phyloP scores from a whole-genome alignment of 1,140 invertebrate genomes.

The Saccostrea cuccullata region DNA sequence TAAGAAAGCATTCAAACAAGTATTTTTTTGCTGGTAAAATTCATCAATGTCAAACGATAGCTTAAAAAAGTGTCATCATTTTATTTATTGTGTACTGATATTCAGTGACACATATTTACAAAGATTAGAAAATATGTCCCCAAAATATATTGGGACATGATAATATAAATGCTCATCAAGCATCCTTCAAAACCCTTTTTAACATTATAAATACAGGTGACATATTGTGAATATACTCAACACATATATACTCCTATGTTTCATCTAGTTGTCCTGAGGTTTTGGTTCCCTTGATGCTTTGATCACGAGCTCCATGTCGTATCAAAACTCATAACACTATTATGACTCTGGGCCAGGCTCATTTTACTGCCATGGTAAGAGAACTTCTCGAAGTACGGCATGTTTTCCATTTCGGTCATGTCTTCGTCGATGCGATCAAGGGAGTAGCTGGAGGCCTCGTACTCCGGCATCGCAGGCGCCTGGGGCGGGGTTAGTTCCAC shows the following conservation, averaged over 20 bases:
- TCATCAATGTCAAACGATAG: no score
- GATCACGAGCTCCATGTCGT: constrained; percentile 68
- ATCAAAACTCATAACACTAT: constrained; percentile 71
- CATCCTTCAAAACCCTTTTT: background rate
- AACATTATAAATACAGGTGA: background rate
- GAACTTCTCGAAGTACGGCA: constrained; percentile 76
- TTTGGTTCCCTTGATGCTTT: background rate
- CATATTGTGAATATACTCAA: background rate
- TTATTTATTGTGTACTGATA: background rate
- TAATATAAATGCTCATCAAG: background rate
- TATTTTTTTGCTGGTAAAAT: no score
- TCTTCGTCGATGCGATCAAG: constrained; percentile 71
- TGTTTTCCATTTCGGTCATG: constrained; percentile 58
- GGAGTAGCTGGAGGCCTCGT: constrained; percentile 45
- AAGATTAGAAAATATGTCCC: background rate
- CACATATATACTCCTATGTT: background rate
- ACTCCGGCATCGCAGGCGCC: constrained; percentile 10
- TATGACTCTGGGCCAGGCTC: constrained; percentile 66
- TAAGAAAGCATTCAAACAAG: no score
- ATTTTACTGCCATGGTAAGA: constrained; percentile 73
- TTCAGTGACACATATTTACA: background rate
- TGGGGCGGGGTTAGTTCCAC: constrained; percentile 95
- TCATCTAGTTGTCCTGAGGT: background rate
- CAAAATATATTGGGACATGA: background rate
- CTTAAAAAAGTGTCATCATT: no score